Evolutionary conservation across 30 jellyfish, hydroid and myxozoan genomes (phyloP).

Genomic region (Clytia hemisphaerica): DNA sequence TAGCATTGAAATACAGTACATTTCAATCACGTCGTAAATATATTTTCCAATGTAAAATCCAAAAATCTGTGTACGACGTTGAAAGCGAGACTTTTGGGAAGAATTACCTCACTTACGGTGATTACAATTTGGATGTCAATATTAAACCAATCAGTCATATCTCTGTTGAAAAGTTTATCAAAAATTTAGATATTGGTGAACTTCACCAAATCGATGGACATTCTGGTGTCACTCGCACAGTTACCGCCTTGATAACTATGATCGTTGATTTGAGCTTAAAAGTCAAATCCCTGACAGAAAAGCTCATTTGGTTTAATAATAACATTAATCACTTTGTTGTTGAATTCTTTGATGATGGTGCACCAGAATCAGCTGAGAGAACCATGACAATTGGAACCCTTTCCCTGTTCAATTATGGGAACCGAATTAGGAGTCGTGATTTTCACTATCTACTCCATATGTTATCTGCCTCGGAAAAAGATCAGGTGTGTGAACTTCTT

Average conservation of each 20-base stretch:
- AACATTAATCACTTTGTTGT: too few species aligned
- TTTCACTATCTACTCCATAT: slow-evolving; percentile 31
- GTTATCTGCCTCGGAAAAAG: slow-evolving; percentile 24
- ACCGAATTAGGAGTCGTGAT: too few species aligned
- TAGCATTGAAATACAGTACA: neutral
- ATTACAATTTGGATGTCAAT: neutral
- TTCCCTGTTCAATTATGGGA: neutral
- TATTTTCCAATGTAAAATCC: slow-evolving; percentile 6
- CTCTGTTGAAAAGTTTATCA: slow-evolving; percentile 1
- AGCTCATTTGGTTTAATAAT: too few species aligned
- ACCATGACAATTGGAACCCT: too few species aligned
- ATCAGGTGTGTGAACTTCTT: slow-evolving; percentile 7
- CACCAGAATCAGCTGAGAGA: slow-evolving; percentile 4
- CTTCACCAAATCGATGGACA: neutral
- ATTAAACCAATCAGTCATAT: neutral
- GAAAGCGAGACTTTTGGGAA: neutral
- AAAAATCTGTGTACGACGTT: slow-evolving; percentile 1
- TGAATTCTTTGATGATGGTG: too few species aligned
- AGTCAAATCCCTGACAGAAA: slow-evolving; percentile 11
- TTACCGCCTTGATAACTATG: slow-evolving; percentile 12
- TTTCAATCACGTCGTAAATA: slow-evolving; percentile 10
- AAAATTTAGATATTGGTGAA: neutral
- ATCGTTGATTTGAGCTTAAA: slow-evolving; percentile 1
- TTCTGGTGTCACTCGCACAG: slow-evolving; percentile 22
- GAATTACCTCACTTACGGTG: slow-evolving; percentile 7